These are phyloP conservation scores for Diplosoma virens DNA, from an alignment of 23 tunicate species.

Conservation along the genomic window DNA sequence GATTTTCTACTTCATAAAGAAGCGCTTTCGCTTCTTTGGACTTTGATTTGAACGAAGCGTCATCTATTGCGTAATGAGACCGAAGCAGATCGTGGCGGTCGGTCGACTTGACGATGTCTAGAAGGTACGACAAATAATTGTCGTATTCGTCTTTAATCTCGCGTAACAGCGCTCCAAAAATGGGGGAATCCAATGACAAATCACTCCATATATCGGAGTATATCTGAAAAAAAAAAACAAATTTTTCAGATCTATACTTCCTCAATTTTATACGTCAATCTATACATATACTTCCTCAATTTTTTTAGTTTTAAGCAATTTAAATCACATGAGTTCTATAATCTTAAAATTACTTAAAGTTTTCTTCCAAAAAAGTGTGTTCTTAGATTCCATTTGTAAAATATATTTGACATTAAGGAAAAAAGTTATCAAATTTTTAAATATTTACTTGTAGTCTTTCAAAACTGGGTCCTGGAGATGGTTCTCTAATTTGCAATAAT, in stretches of 20 bases:
- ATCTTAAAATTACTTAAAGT: no score
- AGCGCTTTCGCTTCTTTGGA: conserved; percentile 22
- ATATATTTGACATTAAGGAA: no score
- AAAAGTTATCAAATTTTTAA: no score
- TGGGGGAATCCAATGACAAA: conserved; percentile 58
- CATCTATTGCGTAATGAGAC: conserved; percentile 41
- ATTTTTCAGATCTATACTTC: no score
- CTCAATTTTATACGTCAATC: no score
- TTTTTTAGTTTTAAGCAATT: no score
- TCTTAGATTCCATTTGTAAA: no score
- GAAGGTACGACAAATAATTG: conserved; percentile 43
- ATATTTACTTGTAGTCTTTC: conserved; percentile 59
- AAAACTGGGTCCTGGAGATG: conserved; percentile 44
- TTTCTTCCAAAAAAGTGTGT: no score
- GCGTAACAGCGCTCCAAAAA: conserved; percentile 47
- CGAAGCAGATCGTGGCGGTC: conserved; percentile 38
- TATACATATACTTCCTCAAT: no score
- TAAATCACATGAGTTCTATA: no score
- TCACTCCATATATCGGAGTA: conserved; percentile 82
- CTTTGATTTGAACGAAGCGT: background rate
- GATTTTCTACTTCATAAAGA: conserved; percentile 33
- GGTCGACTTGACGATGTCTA: conserved; percentile 39
- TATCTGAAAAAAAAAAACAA: conserved; percentile 33
- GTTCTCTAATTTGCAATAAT: conserved; percentile 34
- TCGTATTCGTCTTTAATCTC: conserved; percentile 78